Evolutionary conservation across 2,888 invertebrate species (phyloP).

Genomic region (Hartigia nigra): DNA sequence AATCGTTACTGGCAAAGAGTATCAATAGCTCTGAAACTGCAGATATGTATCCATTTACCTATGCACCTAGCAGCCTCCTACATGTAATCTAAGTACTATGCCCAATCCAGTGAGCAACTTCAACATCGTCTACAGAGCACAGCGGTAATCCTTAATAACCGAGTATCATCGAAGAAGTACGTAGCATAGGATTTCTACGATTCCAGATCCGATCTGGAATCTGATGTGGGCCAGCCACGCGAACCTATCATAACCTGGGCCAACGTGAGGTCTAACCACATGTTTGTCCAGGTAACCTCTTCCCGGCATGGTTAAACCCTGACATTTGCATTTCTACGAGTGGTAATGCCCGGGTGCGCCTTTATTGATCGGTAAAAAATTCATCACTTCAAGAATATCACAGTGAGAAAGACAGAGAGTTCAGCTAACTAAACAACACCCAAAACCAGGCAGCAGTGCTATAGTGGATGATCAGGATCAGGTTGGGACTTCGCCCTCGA

Average conservation of each 20-base stretch:
- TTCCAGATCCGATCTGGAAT: constrained; percentile 56
- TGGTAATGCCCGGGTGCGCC: constrained; percentile 29
- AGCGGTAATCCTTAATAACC: constrained; percentile 25
- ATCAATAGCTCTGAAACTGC: constrained; percentile 5
- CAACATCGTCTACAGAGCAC: not conserved
- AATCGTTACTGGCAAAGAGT: not conserved
- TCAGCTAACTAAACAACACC: not conserved
- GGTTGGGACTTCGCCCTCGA: not conserved
- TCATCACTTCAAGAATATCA: not conserved
- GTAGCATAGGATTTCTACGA: constrained; percentile 55
- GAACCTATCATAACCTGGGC: constrained; percentile 63
- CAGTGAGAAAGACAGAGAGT: not conserved
- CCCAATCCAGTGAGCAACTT: not conserved
- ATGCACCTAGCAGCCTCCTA: not conserved
- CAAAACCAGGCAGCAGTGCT: not conserved
- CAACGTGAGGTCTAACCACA: constrained; percentile 56
- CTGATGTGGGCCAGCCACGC: constrained; percentile 64
- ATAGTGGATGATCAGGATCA: not conserved
- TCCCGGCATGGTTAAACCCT: constrained; percentile 24
- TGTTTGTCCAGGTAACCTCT: constrained; percentile 59
- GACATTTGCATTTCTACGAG: constrained; percentile 57
- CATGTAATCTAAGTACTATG: not conserved
- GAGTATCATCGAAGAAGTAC: constrained; percentile 48
- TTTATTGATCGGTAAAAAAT: not conserved
- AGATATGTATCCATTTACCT: not conserved